Conservation (phyloP, 37 sponge, comb jelly and placozoan genomes). For the Oscarella lobularis region DNA sequence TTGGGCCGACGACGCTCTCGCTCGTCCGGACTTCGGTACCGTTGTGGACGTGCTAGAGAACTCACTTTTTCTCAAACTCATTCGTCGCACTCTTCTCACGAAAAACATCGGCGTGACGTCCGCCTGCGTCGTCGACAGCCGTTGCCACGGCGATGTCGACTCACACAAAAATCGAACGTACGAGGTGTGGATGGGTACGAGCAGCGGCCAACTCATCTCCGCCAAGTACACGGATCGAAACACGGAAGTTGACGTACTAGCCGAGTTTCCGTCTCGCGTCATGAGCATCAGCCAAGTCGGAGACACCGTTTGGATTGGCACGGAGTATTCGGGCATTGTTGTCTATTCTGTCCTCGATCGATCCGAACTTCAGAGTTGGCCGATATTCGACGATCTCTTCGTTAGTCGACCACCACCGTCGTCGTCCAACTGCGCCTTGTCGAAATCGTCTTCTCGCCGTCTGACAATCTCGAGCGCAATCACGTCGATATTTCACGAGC, state of each 20-base stretch:
- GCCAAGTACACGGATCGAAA: not conserved
- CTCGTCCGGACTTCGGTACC: constrained; percentile 43
- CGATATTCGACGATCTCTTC: not conserved
- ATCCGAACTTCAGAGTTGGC: not conserved
- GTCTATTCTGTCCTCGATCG: not conserved
- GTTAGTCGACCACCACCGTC: not conserved
- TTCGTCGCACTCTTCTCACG: not conserved
- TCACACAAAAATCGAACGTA: too few relatives aligned
- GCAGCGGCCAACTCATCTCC: not conserved
- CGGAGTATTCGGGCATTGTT: not conserved
- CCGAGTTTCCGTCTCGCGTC: not conserved
- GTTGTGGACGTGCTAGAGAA: constrained; percentile 18
- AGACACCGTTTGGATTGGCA: not conserved
- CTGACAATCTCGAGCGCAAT: not conserved
- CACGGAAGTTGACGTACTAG: not conserved
- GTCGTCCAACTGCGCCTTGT: too few relatives aligned
- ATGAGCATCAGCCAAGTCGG: not conserved
- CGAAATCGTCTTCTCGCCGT: too few relatives aligned
- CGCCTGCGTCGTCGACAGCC: not conserved
- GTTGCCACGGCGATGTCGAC: not conserved
- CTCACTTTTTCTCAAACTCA: not conserved
- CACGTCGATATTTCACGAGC: not conserved
- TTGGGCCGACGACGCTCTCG: constrained; percentile 55
- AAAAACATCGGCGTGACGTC: not conserved
- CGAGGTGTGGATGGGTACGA: not conserved